These are phyloP conservation scores for Radopholus similis DNA, from an alignment of 1,140 invertebrate species.

Conservation along the genomic window DNA sequence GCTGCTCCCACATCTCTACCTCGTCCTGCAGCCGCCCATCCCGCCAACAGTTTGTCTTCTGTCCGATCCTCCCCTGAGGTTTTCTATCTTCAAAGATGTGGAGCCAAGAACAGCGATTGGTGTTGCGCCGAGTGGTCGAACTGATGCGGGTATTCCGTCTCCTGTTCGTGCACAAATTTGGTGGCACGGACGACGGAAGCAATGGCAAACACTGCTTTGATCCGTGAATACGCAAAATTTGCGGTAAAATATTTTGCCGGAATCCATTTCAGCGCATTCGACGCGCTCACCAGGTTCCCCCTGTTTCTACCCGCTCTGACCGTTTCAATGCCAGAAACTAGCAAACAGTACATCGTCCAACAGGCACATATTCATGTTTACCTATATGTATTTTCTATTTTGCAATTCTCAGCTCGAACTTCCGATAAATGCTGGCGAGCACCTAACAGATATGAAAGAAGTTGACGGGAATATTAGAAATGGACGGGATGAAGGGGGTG, in stretches of 20 bases:
- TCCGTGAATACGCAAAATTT: not conserved
- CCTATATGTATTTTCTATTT: no score
- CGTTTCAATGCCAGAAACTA: not conserved
- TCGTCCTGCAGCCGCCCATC: constrained; percentile 1
- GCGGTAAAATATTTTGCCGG: not conserved
- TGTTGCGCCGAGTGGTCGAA: not conserved
- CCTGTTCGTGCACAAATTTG: not conserved
- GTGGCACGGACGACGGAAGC: not conserved
- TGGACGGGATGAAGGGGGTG: no score
- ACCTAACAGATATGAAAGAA: not conserved
- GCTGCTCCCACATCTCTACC: not conserved
- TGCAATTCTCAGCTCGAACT: no score
- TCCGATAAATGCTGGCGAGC: no score
- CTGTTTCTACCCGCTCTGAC: not conserved
- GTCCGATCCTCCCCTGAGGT: not conserved
- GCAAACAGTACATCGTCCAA: not conserved
- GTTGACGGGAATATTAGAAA: not conserved
- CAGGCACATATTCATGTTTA: no score
- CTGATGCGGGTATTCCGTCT: not conserved
- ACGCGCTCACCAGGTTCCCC: not conserved
- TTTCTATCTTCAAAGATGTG: not conserved
- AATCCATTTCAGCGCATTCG: not conserved
- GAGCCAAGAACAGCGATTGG: not conserved
- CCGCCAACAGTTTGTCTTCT: not conserved
- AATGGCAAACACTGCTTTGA: not conserved